Evolutionary conservation across 2,888 invertebrate genomes (phyloP), one percentile per base, ranked within the genome.

Genomic region (Apamea monoglypha): DNA sequence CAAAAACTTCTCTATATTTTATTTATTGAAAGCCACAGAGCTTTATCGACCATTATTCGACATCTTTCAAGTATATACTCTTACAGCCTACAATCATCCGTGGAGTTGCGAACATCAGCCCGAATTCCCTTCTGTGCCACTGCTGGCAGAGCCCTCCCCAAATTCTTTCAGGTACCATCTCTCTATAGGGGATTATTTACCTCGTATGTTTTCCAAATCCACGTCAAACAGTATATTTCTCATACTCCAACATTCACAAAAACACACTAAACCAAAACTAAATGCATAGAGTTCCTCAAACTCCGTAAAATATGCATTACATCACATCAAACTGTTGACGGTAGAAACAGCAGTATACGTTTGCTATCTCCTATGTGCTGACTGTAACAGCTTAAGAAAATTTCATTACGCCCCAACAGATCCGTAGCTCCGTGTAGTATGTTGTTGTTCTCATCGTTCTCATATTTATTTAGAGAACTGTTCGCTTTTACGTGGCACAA

Each of bases 341-440:
- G 61, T 69, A 40, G 80, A 78, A 75, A 84, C 36, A 5, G 44
- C 72, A 5, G 44, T 74, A 29, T 36, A 74, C 67, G 32, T 71
- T 53, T 61, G 67, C 59, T 77, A 81, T 79, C 84, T 56, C 56
- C 2, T 36, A 40, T 77, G 44, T 67, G 68, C 86, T 74, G 75
- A 76, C 75, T 75, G 74, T 44, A 32, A 64, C 61, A 82, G 87
- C 87, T 87, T 87, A 87, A 87, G 87, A 81, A 85, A 80, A 85
- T 87, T 79, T 87, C 78, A 87, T 85, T 85, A 85, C 70, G 73
- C 75, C 2, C 56, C 36, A 61, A 63, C 75, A 64, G 71, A 56
- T 70, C 67, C 3, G 36, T 61, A 18, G 68, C 74, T 67, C n/a
- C 25, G 59, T n/a, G 29, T 50, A 40, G 12, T n/a, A 36, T 80